Conservation (phyloP, 2,113 vertebrate genomes). For the Entomyzon cyanotis region DNA sequence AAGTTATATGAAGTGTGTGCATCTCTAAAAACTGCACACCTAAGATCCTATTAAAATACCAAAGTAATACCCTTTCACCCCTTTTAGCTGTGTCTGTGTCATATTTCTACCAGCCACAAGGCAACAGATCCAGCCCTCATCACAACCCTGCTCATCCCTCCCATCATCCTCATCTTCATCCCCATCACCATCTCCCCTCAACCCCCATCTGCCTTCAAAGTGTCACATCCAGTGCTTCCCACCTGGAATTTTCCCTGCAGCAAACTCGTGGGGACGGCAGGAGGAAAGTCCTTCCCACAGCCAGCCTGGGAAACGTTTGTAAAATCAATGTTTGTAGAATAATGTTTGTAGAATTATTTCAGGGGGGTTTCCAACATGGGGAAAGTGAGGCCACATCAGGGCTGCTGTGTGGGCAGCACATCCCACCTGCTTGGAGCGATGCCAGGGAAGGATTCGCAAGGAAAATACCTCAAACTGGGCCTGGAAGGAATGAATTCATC, state of each 20-base stretch:
- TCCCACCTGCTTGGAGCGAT: fast-evolving
- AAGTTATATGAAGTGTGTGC: too few relatives aligned
- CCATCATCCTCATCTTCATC: neutral
- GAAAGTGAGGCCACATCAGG: fast-evolving
- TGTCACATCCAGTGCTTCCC: fast-evolving
- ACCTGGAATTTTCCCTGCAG: fast-evolving
- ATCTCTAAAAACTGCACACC: too few relatives aligned
- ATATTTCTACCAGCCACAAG: too few relatives aligned
- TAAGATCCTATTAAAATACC: too few relatives aligned
- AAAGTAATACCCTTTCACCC: too few relatives aligned
- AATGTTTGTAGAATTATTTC: neutral
- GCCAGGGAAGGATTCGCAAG: neutral
- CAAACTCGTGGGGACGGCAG: fast-evolving
- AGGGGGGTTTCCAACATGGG: neutral
- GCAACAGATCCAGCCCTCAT: neutral
- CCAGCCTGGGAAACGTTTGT: neutral
- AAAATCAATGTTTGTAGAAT: neutral
- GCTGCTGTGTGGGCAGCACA: neutral
- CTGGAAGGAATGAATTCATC: neutral
- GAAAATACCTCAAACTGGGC: neutral
- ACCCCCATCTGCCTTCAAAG: neutral
- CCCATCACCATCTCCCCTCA: neutral
- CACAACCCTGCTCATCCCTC: neutral
- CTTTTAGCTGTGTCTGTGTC: too few relatives aligned
- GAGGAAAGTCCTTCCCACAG: neutral